phyloP scores from a whole-genome alignment of 2,113 vertebrate genomes.

The Rana temporaria region DNA sequence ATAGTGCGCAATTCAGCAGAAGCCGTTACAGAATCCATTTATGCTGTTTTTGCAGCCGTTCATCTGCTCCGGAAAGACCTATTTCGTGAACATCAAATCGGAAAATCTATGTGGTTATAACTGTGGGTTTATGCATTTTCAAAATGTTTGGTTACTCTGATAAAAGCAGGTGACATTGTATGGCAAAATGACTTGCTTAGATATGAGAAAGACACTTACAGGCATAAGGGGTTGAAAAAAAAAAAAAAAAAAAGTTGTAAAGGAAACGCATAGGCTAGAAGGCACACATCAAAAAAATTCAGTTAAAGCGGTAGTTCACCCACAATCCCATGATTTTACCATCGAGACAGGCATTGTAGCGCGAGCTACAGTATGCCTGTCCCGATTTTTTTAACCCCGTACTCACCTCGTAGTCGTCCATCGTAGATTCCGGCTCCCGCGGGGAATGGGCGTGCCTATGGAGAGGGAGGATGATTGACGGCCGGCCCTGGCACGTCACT shows the following conservation, averaged over 20 bases:
- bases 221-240: neutral
- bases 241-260: neutral
- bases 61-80: slow-evolving; percentile 31
- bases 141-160: slow-evolving; percentile 47
- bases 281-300: slow-evolving; percentile 12
- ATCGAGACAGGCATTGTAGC: no score
- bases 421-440: no score
- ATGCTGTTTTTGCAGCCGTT: neutral
- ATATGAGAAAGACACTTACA: neutral
- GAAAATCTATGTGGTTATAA: slow-evolving; percentile 52
- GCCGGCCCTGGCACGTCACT: no score
- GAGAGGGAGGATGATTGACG: no score
- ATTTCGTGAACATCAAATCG: slow-evolving; percentile 2
- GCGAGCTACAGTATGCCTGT: no score
- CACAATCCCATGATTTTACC: no score
- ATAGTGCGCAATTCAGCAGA: no score
- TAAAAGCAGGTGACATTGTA: neutral
- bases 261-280: neutral
- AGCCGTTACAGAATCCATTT: neutral
- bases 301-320: no score
- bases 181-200: neutral
- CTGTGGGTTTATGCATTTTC: neutral
- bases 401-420: no score
- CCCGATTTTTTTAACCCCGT: no score
- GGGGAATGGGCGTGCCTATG: no score